A percentile compares a stretch with the other conserved stretches of the same genome.
Evolutionary conservation across 37 sponge, comb jelly and placozoan genomes (phyloP).

Genomic region (Cladorhizidae sp.): DNA sequence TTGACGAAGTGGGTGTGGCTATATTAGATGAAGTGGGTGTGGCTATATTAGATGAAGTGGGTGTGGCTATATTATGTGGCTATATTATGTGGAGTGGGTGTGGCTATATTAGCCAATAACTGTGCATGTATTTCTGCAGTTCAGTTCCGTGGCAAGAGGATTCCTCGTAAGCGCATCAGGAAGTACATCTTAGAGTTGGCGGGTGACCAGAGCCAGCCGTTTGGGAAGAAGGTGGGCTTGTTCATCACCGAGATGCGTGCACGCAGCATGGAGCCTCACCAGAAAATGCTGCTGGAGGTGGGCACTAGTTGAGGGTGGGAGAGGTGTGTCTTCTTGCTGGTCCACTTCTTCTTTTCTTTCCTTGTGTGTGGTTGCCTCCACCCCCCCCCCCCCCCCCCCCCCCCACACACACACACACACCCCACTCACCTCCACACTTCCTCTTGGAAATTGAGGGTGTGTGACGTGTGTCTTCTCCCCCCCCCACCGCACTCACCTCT

Average conservation of each 20-base stretch:
- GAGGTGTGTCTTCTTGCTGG: no score
- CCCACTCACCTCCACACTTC: no score
- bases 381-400: no score
- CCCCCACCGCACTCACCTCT: not conserved
- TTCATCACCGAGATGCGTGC: constrained; percentile 24
- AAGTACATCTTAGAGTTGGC: constrained; percentile 52
- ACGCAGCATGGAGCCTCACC: constrained; percentile 37
- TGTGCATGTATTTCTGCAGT: not conserved
- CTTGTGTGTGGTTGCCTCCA: not conserved
- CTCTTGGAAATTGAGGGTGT: not conserved
- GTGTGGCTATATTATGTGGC: no score
- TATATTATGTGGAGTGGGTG: no score
- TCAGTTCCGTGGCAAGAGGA: constrained; percentile 13
- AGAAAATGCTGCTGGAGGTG: constrained; percentile 52
- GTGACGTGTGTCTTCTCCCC: not conserved
- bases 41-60: no score
- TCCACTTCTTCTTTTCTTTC: no score
- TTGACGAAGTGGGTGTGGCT: no score
- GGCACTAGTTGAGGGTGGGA: not conserved
- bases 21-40: no score
- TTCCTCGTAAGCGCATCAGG: constrained; percentile 45
- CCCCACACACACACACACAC: no score
- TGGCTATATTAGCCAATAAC: no score
- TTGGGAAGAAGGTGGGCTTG: constrained; percentile 29
- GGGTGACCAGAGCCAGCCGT: constrained; percentile 34